Evolutionary conservation across 1,140 invertebrate species (phyloP).

Genomic region (Drosophila equinoxialis): DNA sequence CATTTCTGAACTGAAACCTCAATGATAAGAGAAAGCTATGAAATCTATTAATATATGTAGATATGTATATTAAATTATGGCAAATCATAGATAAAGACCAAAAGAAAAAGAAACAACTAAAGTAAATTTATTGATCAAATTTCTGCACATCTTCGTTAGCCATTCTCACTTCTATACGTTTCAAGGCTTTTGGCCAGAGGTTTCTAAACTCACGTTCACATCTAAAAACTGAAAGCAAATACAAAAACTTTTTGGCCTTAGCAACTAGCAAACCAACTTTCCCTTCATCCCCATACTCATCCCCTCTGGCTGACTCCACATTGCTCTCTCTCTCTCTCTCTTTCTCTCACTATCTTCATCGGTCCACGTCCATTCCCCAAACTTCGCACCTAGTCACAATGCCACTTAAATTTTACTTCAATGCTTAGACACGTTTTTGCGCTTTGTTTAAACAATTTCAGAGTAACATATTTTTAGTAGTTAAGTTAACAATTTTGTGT

Average conservation of each 20-base stretch:
- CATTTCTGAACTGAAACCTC: not conserved
- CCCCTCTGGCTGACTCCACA: not conserved
- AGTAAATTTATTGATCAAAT: constrained; percentile 5
- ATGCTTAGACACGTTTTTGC: constrained; percentile 46
- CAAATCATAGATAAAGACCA: not conserved
- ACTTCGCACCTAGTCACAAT: constrained; percentile 1
- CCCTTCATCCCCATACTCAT: not conserved
- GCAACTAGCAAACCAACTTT: constrained; percentile 25
- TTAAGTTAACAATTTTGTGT: constrained; percentile 14
- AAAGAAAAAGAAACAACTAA: not conserved
- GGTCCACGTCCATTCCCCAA: not conserved
- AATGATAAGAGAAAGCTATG: constrained; percentile 2
- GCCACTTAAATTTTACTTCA: constrained; percentile 12
- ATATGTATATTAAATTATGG: not conserved
- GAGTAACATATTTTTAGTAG: constrained; percentile 17
- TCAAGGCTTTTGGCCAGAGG: not conserved
- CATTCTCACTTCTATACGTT: not conserved
- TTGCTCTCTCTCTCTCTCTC: not conserved
- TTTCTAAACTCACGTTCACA: constrained; percentile 27
- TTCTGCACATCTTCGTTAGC: not conserved
- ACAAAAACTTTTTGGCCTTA: constrained; percentile 30
- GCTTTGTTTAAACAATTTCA: constrained; percentile 15
- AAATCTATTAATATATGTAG: not conserved
- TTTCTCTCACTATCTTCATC: not conserved
- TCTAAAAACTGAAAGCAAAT: constrained; percentile 1